Conservation (phyloP, 37 sponge, comb jelly and placozoan species). For the Petrosia ficiformis region DNA sequence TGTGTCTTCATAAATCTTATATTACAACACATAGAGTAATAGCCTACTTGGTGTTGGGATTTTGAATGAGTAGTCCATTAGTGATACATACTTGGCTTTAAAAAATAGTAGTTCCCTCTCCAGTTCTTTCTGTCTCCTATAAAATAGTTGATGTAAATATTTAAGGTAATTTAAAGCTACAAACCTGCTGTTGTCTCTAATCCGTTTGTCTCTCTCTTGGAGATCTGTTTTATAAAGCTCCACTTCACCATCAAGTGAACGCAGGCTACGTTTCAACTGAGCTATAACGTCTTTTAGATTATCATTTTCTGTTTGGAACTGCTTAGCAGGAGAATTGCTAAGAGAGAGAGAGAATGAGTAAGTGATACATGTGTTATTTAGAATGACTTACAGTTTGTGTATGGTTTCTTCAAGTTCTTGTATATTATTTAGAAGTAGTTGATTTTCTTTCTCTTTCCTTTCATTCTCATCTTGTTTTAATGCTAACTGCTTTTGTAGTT, state of each 20-base stretch:
- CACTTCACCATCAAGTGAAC: slow-evolving; percentile 27
- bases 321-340: slow-evolving; percentile 17
- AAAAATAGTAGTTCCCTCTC: slow-evolving; percentile 33
- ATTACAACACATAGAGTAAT: neutral
- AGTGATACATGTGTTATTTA: no score
- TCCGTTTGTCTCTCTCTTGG: slow-evolving; percentile 10
- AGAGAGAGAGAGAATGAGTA: neutral
- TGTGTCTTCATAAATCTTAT: neutral
- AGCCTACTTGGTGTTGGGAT: slow-evolving; percentile 12
- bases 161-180: no score
- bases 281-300: slow-evolving; percentile 26
- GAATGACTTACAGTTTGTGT: slow-evolving; percentile 15
- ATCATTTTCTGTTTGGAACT: slow-evolving; percentile 32
- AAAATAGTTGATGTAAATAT: no score
- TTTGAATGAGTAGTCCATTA: slow-evolving; percentile 38
- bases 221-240: slow-evolving; percentile 33
- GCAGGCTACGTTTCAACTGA: slow-evolving; percentile 28
- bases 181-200: no score
- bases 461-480: slow-evolving; percentile 9
- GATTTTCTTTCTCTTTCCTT: slow-evolving; percentile 5
- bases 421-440: slow-evolving; percentile 22
- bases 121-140: slow-evolving; percentile 13
- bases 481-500: slow-evolving; percentile 23
- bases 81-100: slow-evolving; percentile 36
- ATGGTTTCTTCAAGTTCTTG: slow-evolving; percentile 26